Evolutionary conservation across 2,113 vertebrate genomes (phyloP).

Genomic region (Ophthalmolycus amberensis): DNA sequence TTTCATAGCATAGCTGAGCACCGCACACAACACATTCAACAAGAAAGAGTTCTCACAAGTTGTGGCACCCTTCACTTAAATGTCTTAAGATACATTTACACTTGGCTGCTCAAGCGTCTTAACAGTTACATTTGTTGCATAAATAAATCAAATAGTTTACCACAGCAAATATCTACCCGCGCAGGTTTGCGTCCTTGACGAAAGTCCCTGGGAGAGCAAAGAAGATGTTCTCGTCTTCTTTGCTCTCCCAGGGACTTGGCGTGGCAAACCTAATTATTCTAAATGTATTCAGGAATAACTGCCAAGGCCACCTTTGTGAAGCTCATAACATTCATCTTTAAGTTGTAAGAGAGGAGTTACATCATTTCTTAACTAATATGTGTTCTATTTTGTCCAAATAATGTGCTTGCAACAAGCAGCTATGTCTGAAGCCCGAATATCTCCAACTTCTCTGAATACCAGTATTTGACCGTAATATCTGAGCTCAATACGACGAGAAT

Average conservation of each 20-base stretch:
- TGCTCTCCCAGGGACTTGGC: neutral
- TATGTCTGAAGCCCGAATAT: neutral
- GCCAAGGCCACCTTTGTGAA: neutral
- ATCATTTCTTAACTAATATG: neutral
- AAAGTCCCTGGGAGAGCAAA: neutral
- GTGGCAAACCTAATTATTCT: neutral
- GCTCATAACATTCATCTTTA: neutral
- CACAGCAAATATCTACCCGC: constrained; percentile 29
- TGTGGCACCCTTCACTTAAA: neutral
- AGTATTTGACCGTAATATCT: neutral
- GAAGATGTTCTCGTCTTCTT: neutral
- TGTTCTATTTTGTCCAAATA: neutral
- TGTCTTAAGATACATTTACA: neutral
- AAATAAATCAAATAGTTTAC: neutral
- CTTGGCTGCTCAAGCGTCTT: neutral
- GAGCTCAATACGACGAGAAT: neutral
- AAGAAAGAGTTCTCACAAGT: neutral
- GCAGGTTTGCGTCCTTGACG: neutral
- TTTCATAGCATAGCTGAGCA: neutral
- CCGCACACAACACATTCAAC: neutral
- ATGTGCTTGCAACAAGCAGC: neutral
- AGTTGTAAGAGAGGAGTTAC: neutral
- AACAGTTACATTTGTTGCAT: neutral
- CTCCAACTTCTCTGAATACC: neutral
- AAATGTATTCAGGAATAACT: neutral